Evolutionary conservation across 2,888 invertebrate genomes (phyloP), one percentile per base, ranked within the genome.

Genomic region (Leptopilina syphax): DNA sequence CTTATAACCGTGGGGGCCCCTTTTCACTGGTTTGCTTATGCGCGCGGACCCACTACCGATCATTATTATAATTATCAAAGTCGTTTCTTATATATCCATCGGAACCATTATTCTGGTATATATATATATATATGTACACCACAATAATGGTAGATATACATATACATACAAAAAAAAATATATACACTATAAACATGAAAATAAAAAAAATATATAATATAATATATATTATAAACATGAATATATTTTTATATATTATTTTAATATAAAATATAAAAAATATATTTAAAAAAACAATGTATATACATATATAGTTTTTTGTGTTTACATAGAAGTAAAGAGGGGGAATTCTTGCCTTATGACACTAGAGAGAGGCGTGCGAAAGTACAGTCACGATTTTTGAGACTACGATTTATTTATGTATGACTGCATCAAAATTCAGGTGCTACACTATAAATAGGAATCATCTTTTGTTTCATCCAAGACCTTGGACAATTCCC

Each of bases 11-110:
- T 54, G n/a, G 57, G 34, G 47, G 47, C 47, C 47, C 34, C 3
- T 34, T 34, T 73, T 41, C 13, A 54, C 65, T 65, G 81, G 77
- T 80, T 41, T 70, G 78, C 80, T 81, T 78, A 78, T 79, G 79
- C 78, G 70, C 34, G 34, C 34, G 34, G 80, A 82, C 73, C 80
- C 79, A 34, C 34, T 79, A 80, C 82, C 83, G 79, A 83, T 88
- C 88, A 89, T 89, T 90, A 91, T 90, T 88, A 86, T 90, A 89
- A 91, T 90, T 89, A 87, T 88, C 87, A 85, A 86, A 86, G 87
- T 83, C 84, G 85, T 87, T 85, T 78, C 34, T 3, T 34, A 82
- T 84, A 83, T 83, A 73, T 9, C 77, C 50, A 65, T 68, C 79
- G 66, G 34, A 34, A 57, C 76, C 70, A 65, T 67, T 63, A 77